Base-by-base conservation (phyloP, 2,888 invertebrate genomes). In the Anthophora plumipes region DNA sequence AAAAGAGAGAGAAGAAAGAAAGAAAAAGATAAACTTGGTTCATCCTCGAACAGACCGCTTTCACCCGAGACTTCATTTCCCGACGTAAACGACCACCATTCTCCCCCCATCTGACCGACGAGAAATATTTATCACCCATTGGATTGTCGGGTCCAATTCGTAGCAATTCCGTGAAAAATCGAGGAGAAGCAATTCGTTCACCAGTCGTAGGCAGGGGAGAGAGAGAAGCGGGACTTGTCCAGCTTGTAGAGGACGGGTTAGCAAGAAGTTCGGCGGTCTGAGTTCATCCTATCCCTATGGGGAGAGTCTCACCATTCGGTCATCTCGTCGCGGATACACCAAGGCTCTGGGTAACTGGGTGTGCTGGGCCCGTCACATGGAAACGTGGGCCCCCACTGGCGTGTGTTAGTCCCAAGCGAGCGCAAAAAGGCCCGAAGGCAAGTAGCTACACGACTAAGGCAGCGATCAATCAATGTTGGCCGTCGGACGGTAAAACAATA, bases 401-500 rank as follows among this genome's bases (percentile, higher is more conserved):
- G 68, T 80, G 83, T 77, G 76, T 77, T 72, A 73, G 75, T 60
- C 64, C 61, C 9, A 14, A 20, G 60, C 31, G 57, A n/a, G 60
- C 54, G 80, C 85, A 87, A 84, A 83, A 87, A 86, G 71, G 79
- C 88, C 91, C 90, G 89, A 89, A 88, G 84, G 88, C 88, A 90
- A 90, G 88, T 90, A 89, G 89, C 89, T 91, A 91, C 92, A 90
- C 85, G 90, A 86, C 85, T 78, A 83, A 80, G 82, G 83, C 85
- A 89, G 88, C 93, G 87, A 93, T 93, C 92, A 91, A 93, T 93
- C 93, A 93, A 93, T 92, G 93, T 92, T 92, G 87, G 31, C 89
- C 91, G 90, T 91, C 89, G 82, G 92, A 91, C 91, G 91, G 91
- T 92, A 92, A 93, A 93, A 93, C 93, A 93, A 92, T 93, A 93